These are phyloP conservation scores for Phalloptychus januarius DNA, from an alignment of 2,797 vertebrate genomes.

Conservation along the genomic window DNA sequence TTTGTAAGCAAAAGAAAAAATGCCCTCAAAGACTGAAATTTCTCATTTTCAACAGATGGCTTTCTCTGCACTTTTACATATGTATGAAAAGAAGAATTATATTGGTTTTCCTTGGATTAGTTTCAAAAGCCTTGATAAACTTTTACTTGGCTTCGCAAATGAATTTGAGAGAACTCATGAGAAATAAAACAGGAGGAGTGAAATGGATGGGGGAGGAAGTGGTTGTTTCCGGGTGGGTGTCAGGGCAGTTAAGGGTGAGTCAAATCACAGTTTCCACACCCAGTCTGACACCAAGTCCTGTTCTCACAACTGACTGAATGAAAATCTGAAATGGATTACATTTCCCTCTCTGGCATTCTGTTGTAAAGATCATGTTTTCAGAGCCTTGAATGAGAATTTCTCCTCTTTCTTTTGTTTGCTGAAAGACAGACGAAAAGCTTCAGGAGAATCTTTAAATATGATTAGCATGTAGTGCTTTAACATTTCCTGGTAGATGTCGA, in stretches of 20 bases:
- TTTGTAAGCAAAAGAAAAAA: background rate
- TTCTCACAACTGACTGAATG: slow-evolving; percentile 67
- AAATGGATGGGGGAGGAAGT: slow-evolving; percentile 76
- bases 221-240: slow-evolving; percentile 58
- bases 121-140: slow-evolving; percentile 59
- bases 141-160: slow-evolving; percentile 68
- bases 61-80: slow-evolving; percentile 39
- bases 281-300: slow-evolving; percentile 73
- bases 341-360: slow-evolving; percentile 50
- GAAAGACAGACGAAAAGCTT: slow-evolving; percentile 26
- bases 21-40: slow-evolving; percentile 28
- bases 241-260: slow-evolving; percentile 54
- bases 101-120: slow-evolving; percentile 57
- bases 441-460: slow-evolving; percentile 23
- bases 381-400: slow-evolving; percentile 42
- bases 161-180: slow-evolving; percentile 69
- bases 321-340: slow-evolving; percentile 62
- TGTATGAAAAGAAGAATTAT: slow-evolving; percentile 38
- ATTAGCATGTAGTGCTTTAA: background rate
- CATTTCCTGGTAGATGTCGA: background rate
- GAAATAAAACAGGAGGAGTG: slow-evolving; percentile 74
- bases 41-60: slow-evolving; percentile 22
- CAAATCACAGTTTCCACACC: slow-evolving; percentile 61
- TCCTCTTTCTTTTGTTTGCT: slow-evolving; percentile 43
- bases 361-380: slow-evolving; percentile 61